phyloP scores from a whole-genome alignment of 2,888 invertebrate species.

The Drosophila parthenogenetica region DNA sequence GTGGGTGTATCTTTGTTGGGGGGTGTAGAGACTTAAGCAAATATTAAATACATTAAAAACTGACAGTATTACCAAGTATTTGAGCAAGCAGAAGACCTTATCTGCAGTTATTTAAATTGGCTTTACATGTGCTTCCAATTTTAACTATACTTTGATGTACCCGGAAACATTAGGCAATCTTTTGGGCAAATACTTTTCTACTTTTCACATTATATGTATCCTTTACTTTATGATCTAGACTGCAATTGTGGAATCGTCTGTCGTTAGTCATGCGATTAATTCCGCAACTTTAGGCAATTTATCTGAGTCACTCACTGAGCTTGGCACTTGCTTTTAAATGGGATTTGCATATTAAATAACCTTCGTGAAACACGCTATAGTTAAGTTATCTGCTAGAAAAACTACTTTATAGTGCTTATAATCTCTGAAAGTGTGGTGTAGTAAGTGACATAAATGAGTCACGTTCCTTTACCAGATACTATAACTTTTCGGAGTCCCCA shows the following conservation, averaged over 20 bases:
- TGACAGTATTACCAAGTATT: constrained; percentile 61
- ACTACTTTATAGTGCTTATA: neutral
- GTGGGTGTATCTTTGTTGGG: constrained; percentile 62
- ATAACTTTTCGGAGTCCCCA: neutral
- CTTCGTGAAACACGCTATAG: constrained; percentile 51
- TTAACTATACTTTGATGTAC: constrained; percentile 66
- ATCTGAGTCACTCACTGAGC: constrained; percentile 49
- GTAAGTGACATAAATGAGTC: constrained; percentile 17
- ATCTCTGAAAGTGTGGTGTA: constrained; percentile 5
- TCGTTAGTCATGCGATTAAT: constrained; percentile 9
- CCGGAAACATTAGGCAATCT: constrained; percentile 8
- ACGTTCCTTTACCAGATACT: constrained; percentile 4
- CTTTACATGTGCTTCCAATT: constrained; percentile 52
- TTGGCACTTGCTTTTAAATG: constrained; percentile 7
- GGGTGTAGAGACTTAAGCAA: constrained; percentile 56
- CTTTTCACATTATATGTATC: neutral
- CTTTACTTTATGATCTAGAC: constrained; percentile 14
- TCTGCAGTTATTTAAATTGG: constrained; percentile 60
- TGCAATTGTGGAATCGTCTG: constrained; percentile 4
- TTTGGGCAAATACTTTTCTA: constrained; percentile 1
- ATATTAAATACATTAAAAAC: constrained; percentile 78
- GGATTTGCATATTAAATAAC: constrained; percentile 47
- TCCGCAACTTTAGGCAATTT: constrained; percentile 3
- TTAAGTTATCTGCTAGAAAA: neutral
- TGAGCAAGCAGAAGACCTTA: constrained; percentile 36